Conservation (phyloP, 2,888 invertebrate genomes). For the Eretmocerus hayati region DNA sequence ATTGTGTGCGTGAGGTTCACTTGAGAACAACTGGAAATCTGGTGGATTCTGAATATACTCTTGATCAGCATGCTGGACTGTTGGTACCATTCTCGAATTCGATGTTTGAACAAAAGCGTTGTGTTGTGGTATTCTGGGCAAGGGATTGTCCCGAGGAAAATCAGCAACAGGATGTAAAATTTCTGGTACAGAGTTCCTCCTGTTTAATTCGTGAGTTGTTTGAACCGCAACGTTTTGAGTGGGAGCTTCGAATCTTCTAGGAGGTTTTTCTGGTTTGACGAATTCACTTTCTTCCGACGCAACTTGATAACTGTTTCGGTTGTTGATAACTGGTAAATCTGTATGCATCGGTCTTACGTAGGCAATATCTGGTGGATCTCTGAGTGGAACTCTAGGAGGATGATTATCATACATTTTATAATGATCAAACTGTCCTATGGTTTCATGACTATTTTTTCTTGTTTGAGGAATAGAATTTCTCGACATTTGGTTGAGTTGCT, state of each 20-base stretch:
- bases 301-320: neutral
- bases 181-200: conserved; percentile 1
- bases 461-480: neutral
- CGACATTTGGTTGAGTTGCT: neutral
- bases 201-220: conserved; percentile 20
- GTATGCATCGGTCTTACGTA: neutral
- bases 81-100: neutral
- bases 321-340: too few species aligned
- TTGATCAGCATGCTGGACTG: neutral
- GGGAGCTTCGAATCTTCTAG: conserved; percentile 11
- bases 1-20: neutral
- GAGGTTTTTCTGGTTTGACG: conserved; percentile 1
- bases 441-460: conserved; percentile 4
- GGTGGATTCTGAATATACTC: neutral
- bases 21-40: too few species aligned
- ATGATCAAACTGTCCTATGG: conserved; percentile 12
- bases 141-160: conserved; percentile 19
- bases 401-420: conserved; percentile 20
- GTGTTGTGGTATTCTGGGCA: conserved; percentile 21
- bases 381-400: conserved; percentile 9
- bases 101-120: conserved; percentile 32
- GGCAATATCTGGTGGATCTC: conserved; percentile 10
- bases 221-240: conserved; percentile 27
- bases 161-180: conserved; percentile 6
- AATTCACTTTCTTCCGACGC: neutral